Evolutionary conservation across 2,888 invertebrate species (phyloP).

Genomic region (Ophioninae sp.): DNA sequence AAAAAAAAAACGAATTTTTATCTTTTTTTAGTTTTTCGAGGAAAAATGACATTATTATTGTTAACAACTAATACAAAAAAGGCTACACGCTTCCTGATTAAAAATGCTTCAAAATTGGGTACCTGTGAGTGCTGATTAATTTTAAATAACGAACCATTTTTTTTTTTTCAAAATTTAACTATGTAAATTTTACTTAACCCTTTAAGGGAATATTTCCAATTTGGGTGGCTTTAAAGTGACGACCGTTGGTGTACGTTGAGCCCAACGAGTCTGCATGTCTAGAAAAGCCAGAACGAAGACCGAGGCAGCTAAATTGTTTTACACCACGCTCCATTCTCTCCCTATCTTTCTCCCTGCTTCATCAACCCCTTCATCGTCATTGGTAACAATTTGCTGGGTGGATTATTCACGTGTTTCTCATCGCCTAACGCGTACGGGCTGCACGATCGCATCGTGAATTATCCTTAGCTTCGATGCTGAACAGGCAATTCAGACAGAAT

Average conservation of each 20-base stretch:
- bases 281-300: slow-evolving; percentile 28
- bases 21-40: no score
- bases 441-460: slow-evolving; percentile 7
- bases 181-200: no score
- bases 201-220: slow-evolving; percentile 16
- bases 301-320: slow-evolving; percentile 55
- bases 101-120: no score
- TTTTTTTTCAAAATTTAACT: no score
- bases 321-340: slow-evolving; percentile 36
- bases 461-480: neutral
- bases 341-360: slow-evolving; percentile 38
- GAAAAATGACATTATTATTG: no score
- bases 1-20: no score
- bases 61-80: no score
- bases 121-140: no score
- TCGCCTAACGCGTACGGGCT: slow-evolving; percentile 17
- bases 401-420: slow-evolving; percentile 50
- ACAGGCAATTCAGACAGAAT: neutral
- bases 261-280: neutral
- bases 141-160: no score
- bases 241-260: neutral
- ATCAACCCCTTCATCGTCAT: slow-evolving; percentile 47
- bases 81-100: no score
- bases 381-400: slow-evolving; percentile 43
- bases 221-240: neutral